Evolutionary conservation across 2,888 invertebrate genomes (phyloP).

Genomic region (Eupithecia subfuscata): DNA sequence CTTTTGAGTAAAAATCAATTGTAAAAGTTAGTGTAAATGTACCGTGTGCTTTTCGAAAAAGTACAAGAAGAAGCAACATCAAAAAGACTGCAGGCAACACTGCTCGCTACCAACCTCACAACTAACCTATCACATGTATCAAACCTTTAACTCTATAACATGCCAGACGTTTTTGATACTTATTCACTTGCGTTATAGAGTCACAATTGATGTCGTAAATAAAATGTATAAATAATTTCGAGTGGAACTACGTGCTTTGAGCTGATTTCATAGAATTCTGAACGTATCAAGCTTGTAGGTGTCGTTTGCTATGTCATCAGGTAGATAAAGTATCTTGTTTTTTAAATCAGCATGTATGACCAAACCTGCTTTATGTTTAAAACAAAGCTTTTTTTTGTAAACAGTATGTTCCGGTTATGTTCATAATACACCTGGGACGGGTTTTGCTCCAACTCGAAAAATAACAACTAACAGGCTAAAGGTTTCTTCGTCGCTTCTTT

Average conservation of each 20-base stretch:
- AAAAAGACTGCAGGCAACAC: constrained; percentile 20
- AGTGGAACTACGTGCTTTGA: constrained; percentile 65
- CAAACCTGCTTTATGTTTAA: too few relatives aligned
- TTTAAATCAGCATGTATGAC: too few relatives aligned
- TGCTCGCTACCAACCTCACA: constrained; percentile 60
- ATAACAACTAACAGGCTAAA: too few relatives aligned
- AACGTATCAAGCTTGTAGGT: neutral
- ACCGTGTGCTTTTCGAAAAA: neutral
- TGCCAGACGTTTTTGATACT: constrained; percentile 49
- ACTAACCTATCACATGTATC: constrained; percentile 66
- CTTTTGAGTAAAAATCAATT: neutral
- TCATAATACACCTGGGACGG: neutral
- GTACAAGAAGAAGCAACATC: neutral
- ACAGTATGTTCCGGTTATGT: too few relatives aligned
- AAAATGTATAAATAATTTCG: constrained; percentile 56
- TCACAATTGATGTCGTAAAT: constrained; percentile 45
- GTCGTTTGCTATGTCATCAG: neutral
- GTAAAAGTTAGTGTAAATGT: neutral
- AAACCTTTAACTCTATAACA: constrained; percentile 60
- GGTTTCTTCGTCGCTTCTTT: too few relatives aligned
- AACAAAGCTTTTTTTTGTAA: too few relatives aligned
- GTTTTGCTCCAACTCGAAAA: too few relatives aligned
- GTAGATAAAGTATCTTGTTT: too few relatives aligned
- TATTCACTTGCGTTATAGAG: constrained; percentile 41
- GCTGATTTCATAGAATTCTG: constrained; percentile 43